Base-by-base conservation (phyloP, 1,140 invertebrate species). In the Bombus confusus region DNA sequence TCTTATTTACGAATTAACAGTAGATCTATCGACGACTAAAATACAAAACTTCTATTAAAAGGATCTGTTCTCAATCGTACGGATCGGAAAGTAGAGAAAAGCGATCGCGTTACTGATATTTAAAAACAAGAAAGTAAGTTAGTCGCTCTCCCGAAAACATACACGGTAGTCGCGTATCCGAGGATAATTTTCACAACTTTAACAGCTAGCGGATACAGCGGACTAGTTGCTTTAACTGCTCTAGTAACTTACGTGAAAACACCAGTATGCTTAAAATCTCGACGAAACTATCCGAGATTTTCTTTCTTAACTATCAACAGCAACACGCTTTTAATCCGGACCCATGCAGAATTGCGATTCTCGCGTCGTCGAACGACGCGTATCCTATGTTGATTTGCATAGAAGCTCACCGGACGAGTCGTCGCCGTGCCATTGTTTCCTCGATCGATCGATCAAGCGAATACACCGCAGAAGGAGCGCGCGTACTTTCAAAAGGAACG, bases 391-490 rank as follows among this genome's bases (percentile, higher is more conserved):
- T 41, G 13, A 77, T 77, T 77, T 64, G 83, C 75, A 78, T 68
- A 39, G 41, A 47, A 69, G 41, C 76, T 71, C 47, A 12, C 57
- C 47, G 75, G 75, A 77, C 75, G 75, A 62, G 34, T 77, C 75
- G 52, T 59, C 71, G 74, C 28, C 68, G 28, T 62, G 77, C 52
- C 41, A 57, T 59, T 87, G 86, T 78, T 64, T 64, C 71, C 71
- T 69, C 37, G 86, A 87, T 88, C 75, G 62, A 83, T 87, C 86
- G 66, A 80, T 87, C 74, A 39, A 18, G 75, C 15, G 76, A 43
- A 18, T 80, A 47, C 13, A 9, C 47, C 39, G 41, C 43, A 18
- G 72, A 52, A 74, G 43, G 43, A 34, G 43, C 73, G 31, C 73
- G 73, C 72, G 37, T 72, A 41, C 39, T 15, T 72, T 72, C 28